These are phyloP conservation scores for Pipistrellus nathusii DNA, from an alignment of 2,797 vertebrate genomes.

Conservation along the genomic window DNA sequence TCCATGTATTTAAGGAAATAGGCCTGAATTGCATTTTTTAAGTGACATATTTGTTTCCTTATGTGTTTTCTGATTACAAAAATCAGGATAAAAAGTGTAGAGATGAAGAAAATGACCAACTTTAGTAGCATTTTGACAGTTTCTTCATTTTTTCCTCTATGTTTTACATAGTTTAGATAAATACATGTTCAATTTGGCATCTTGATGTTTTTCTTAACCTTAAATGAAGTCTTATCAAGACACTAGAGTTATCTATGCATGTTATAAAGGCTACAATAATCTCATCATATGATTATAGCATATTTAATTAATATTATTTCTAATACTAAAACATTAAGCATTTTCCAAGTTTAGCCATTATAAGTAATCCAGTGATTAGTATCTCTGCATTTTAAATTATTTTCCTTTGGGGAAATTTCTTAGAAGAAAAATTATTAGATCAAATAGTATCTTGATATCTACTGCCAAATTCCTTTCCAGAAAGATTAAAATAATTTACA, in stretches of 20 bases:
- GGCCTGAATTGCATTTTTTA: constrained; percentile 19
- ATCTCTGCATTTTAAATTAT: constrained; percentile 20
- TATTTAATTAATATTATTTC: background rate
- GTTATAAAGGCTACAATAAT: background rate
- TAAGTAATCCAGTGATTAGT: constrained; percentile 51
- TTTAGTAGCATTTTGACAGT: constrained; percentile 37
- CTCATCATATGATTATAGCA: background rate
- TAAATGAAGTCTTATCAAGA: constrained; percentile 44
- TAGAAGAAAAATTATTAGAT: constrained; percentile 27
- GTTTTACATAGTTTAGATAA: constrained; percentile 39
- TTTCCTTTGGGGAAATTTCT: constrained; percentile 50
- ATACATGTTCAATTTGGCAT: background rate
- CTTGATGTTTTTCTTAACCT: constrained; percentile 41
- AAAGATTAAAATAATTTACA: constrained; percentile 34
- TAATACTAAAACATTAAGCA: background rate
- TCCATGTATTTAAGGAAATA: background rate
- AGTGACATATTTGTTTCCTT: background rate
- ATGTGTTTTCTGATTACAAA: constrained; percentile 49
- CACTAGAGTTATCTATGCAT: background rate
- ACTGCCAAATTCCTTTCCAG: constrained; percentile 25
- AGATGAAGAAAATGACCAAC: constrained; percentile 1
- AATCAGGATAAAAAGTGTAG: background rate
- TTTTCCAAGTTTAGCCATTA: constrained; percentile 36
- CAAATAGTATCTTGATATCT: constrained; percentile 1
- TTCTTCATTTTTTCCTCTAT: background rate